A percentile compares a stretch with the other conserved stretches of the same genome.
phyloP scores from a whole-genome alignment of 1,140 invertebrate species.

The Brachionus asplanchnoidis region DNA sequence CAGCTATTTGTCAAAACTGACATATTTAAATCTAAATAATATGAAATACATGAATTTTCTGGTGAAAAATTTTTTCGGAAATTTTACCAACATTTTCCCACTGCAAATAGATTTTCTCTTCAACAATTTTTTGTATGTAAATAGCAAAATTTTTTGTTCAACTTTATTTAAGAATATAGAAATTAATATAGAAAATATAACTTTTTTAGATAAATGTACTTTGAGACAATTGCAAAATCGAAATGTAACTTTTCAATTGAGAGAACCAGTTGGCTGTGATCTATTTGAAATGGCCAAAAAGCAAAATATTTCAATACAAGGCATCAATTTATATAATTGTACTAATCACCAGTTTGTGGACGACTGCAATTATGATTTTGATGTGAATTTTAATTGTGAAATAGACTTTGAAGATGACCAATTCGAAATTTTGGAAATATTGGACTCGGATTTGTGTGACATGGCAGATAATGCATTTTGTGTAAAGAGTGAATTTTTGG shows the following conservation, averaged over 20 bases:
- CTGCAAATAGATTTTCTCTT: not conserved
- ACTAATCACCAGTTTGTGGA: not conserved
- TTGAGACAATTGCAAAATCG: not conserved
- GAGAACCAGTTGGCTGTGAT: not conserved
- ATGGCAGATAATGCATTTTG: not conserved
- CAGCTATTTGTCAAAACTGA: not conserved
- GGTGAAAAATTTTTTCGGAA: not conserved
- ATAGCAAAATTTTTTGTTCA: not conserved
- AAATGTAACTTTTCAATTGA: not conserved
- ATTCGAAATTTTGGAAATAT: not conserved
- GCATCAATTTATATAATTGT: not conserved
- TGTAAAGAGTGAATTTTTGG: not conserved
- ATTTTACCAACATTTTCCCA: not conserved
- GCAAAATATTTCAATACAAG: not conserved
- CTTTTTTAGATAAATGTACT: not conserved
- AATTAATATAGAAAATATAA: not conserved
- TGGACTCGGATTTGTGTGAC: not conserved
- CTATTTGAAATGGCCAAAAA: not conserved
- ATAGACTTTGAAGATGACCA: not conserved
- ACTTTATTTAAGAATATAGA: not conserved
- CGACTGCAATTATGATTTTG: not conserved
- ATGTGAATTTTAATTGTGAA: not conserved
- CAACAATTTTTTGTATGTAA: not conserved
- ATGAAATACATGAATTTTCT: not conserved
- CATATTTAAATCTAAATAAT: not conserved